Evolutionary conservation across 1,140 invertebrate species (phyloP).

Genomic region (Diorhabda sublineata): DNA sequence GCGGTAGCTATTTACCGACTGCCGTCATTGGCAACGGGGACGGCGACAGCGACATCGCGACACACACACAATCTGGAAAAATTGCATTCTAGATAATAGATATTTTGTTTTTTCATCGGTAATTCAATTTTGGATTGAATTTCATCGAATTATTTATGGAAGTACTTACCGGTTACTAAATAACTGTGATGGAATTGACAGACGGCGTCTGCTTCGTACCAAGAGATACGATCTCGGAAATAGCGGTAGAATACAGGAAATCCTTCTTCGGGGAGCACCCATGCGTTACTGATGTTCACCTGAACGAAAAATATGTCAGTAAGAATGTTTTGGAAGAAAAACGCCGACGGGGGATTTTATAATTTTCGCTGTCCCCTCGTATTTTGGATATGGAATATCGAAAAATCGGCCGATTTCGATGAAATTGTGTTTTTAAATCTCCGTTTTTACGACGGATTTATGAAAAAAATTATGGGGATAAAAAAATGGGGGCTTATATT

Average conservation of each 20-base stretch:
- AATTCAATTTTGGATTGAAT: too few species aligned
- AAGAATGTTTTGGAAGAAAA: too few species aligned
- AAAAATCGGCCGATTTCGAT: too few species aligned
- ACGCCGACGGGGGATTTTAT: neutral
- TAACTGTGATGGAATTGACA: constrained; percentile 74
- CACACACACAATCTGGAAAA: too few species aligned
- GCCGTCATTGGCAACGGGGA: too few species aligned
- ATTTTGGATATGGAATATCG: neutral
- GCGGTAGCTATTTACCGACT: neutral
- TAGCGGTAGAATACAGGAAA: constrained; percentile 73
- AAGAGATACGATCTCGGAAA: constrained; percentile 71
- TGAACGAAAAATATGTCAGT: constrained; percentile 37
- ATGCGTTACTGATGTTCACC: constrained; percentile 73
- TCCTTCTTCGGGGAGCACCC: constrained; percentile 69
- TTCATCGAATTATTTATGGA: neutral
- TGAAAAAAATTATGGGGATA: too few species aligned
- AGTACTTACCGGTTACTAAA: constrained; percentile 62
- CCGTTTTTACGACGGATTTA: too few species aligned
- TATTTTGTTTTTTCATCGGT: too few species aligned
- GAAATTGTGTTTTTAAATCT: too few species aligned
- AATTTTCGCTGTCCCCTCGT: neutral
- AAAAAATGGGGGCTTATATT: too few species aligned
- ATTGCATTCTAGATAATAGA: too few species aligned
- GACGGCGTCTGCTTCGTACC: constrained; percentile 72
- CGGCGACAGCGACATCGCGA: neutral